These are phyloP conservation scores for Agrotis exclamationis DNA, from an alignment of 2,888 invertebrate species.

Conservation along the genomic window DNA sequence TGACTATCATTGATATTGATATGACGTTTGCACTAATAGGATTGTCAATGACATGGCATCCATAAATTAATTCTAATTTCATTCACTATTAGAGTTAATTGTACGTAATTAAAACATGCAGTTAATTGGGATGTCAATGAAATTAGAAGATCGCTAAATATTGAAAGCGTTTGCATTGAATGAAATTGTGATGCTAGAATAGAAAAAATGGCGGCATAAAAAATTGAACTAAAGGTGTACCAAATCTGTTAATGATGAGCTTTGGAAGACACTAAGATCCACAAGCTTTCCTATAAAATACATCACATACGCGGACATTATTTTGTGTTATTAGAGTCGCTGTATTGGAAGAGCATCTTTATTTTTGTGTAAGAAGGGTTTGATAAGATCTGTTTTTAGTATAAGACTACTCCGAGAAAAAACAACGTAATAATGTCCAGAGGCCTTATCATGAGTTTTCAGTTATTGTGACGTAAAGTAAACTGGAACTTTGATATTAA, in stretches of 20 bases:
- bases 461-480: too few species aligned
- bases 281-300: too few species aligned
- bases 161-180: neutral
- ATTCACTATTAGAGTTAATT: conserved; percentile 26
- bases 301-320: neutral
- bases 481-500: too few species aligned
- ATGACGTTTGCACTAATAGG: conserved; percentile 34
- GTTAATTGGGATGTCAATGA: conserved; percentile 6
- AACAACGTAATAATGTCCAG: too few species aligned
- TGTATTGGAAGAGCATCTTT: neutral
- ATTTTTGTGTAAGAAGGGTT: neutral
- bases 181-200: neutral
- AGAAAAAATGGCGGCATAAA: too few species aligned
- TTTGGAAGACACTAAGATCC: too few species aligned
- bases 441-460: too few species aligned
- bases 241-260: too few species aligned
- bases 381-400: too few species aligned
- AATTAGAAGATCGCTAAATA: neutral
- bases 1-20: conserved; percentile 13
- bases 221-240: too few species aligned
- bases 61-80: conserved; percentile 34
- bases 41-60: conserved; percentile 30
- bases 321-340: neutral
- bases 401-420: too few species aligned
- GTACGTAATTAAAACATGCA: conserved; percentile 12